Percentiles rank a stretch among this genome's conserved stretches.
Conservation (phyloP, 2,888 invertebrate species). For the Tetragonula carbonaria region DNA sequence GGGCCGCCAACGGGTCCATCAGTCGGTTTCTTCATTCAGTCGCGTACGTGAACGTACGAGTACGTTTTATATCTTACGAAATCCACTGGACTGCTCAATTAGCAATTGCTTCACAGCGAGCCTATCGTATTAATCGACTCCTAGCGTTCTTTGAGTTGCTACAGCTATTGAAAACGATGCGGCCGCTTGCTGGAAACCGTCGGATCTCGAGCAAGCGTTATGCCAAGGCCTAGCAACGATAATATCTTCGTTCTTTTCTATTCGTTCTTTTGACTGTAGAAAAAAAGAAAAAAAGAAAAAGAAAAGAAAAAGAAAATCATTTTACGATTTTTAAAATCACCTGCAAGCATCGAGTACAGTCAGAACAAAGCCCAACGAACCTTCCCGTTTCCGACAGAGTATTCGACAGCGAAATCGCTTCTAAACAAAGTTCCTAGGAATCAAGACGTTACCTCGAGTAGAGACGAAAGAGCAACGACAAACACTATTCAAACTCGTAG, state of each 20-base stretch:
- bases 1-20: slow-evolving; percentile 30
- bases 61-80: background rate
- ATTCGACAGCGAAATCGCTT: background rate
- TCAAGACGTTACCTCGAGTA: slow-evolving; percentile 20
- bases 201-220: slow-evolving; percentile 62
- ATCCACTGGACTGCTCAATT: background rate
- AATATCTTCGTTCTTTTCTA: background rate
- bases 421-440: slow-evolving; percentile 48
- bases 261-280: background rate
- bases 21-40: background rate
- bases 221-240: slow-evolving; percentile 54
- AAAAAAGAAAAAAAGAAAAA: no score
- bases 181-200: slow-evolving; percentile 54
- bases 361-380: slow-evolving; percentile 5
- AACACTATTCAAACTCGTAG: background rate
- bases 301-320: background rate
- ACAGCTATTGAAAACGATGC: slow-evolving; percentile 1
- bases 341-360: background rate
- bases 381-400: background rate
- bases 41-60: background rate
- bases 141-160: background rate
- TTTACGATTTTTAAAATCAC: background rate
- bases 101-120: slow-evolving; percentile 11
- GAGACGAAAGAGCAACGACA: slow-evolving; percentile 32
- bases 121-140: slow-evolving; percentile 33